A percentile compares a stretch with the other conserved stretches of the same genome.
phyloP scores from a whole-genome alignment of 2,797 vertebrate genomes.

The Platyrinchus mystaceus region DNA sequence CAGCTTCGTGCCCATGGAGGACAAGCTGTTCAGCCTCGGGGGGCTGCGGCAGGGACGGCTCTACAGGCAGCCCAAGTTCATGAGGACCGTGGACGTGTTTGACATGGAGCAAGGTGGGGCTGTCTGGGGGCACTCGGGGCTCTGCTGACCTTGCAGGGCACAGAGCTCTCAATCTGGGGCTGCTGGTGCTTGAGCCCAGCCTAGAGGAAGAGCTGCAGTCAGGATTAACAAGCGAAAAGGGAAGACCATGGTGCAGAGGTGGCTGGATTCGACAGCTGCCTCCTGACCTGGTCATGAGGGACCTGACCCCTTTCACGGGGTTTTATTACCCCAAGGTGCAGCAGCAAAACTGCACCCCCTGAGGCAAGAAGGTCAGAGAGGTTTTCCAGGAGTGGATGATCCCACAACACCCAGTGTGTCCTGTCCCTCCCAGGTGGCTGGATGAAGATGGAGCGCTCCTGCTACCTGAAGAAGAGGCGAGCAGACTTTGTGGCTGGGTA shows the following conservation, averaged over 20 bases:
- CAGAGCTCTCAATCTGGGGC: background rate
- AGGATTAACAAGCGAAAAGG: too few relatives aligned
- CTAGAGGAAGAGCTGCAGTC: background rate
- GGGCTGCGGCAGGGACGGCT: slow-evolving; percentile 90
- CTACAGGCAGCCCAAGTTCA: slow-evolving; percentile 95
- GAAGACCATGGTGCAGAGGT: fast-evolving
- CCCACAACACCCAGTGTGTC: background rate
- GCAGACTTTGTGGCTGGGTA: slow-evolving; percentile 91
- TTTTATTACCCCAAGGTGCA: background rate
- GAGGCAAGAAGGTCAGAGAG: background rate
- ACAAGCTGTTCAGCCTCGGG: slow-evolving; percentile 88
- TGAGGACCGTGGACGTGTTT: slow-evolving; percentile 92
- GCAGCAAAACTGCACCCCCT: background rate
- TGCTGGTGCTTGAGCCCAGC: background rate
- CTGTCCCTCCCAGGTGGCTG: slow-evolving; percentile 80
- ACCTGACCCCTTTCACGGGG: fast-evolving
- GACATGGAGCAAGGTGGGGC: slow-evolving; percentile 88
- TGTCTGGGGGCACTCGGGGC: fast-evolving
- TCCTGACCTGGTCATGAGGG: background rate
- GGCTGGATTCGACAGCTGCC: background rate
- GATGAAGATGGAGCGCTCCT: slow-evolving; percentile 90
- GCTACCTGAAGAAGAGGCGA: slow-evolving; percentile 90
- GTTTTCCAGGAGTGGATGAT: background rate
- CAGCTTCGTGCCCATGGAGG: slow-evolving; percentile 86
- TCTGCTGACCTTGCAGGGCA: background rate